These are phyloP conservation scores for Luperina testacea DNA, from an alignment of 2,888 invertebrate genomes.

Conservation along the genomic window DNA sequence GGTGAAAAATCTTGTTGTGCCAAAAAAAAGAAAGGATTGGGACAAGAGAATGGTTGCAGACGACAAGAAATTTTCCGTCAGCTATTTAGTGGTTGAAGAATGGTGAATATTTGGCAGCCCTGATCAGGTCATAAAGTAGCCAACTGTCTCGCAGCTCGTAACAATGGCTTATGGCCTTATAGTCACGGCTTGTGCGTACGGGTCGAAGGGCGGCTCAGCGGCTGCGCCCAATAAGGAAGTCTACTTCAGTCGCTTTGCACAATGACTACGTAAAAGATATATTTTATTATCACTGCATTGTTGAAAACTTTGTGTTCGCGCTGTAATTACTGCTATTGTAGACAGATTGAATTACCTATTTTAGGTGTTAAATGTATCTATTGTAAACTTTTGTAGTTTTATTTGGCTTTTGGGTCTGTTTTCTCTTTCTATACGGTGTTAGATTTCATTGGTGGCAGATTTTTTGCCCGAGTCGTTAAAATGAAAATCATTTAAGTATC, in stretches of 20 bases:
- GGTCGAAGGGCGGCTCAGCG: constrained; percentile 58
- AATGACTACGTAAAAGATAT: constrained; percentile 62
- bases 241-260: constrained; percentile 70
- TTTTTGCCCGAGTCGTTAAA: neutral
- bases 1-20: neutral
- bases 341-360: constrained; percentile 41
- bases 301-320: constrained; percentile 41
- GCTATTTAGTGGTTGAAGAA: constrained; percentile 1
- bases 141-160: constrained; percentile 42
- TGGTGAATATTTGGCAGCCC: constrained; percentile 17
- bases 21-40: neutral
- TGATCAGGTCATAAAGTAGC: constrained; percentile 28
- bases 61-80: neutral
- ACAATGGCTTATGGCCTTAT: constrained; percentile 57
- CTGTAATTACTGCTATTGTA: constrained; percentile 53
- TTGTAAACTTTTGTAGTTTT: constrained; percentile 13
- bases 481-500: neutral
- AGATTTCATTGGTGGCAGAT: neutral
- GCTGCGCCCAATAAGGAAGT: constrained; percentile 77
- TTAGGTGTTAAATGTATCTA: constrained; percentile 10
- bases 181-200: constrained; percentile 68
- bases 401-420: neutral
- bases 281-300: constrained; percentile 39
- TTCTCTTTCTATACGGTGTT: neutral
- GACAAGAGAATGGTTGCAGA: neutral